These are phyloP conservation scores for Gila robusta DNA, from an alignment of 2,797 vertebrate species.

Conservation along the genomic window DNA sequence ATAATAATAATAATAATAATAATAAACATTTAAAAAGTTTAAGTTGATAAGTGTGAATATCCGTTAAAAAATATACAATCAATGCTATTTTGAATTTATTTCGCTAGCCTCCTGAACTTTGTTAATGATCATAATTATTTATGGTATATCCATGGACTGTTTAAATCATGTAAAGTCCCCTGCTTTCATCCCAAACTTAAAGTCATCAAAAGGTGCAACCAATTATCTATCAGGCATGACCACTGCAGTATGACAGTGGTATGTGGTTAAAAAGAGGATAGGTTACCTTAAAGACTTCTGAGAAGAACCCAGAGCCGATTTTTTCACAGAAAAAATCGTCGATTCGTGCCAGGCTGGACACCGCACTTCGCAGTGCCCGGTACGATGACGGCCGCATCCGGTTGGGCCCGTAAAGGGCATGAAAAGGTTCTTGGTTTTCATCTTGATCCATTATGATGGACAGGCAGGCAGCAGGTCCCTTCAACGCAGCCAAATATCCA, in stretches of 20 bases:
- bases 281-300: conserved; percentile 94
- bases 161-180: not conserved
- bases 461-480: not conserved
- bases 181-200: not conserved
- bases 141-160: not conserved
- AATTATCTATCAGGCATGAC: not conserved
- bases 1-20: not conserved
- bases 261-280: not conserved
- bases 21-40: not conserved
- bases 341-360: conserved; percentile 91
- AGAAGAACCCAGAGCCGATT: conserved; percentile 95
- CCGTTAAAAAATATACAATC: not conserved
- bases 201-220: not conserved
- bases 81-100: not conserved
- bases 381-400: conserved; percentile 89
- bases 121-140: not conserved
- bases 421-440: conserved; percentile 73
- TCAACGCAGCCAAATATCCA: conserved; percentile 21
- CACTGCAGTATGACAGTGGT: not conserved
- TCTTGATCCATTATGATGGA: conserved; percentile 71
- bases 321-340: conserved; percentile 97
- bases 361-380: conserved; percentile 90
- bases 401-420: conserved; percentile 78
- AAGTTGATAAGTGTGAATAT: not conserved
- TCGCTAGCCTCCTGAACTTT: not conserved